Evolutionary conservation across 53 echinoderm and acorn worm species (phyloP).

Genomic region (Holothuria scabra): DNA sequence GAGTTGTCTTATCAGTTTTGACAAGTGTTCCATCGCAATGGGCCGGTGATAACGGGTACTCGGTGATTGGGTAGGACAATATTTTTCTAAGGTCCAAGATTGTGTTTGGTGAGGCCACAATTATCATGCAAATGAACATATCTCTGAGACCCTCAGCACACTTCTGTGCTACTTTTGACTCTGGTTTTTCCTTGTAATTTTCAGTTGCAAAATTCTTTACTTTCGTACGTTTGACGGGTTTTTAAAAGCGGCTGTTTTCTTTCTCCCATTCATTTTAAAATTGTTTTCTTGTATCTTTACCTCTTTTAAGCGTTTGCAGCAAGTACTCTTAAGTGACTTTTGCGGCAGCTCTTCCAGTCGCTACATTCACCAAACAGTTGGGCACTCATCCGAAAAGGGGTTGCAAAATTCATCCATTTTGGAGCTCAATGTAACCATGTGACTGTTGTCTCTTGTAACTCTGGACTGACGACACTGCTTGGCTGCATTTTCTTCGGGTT

Average conservation of each 20-base stretch:
- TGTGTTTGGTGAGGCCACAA: slow-evolving; percentile 5
- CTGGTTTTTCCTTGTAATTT: no score
- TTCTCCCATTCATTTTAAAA: no score
- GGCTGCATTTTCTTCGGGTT: slow-evolving; percentile 29
- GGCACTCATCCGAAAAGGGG: slow-evolving; percentile 12
- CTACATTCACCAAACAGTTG: not conserved
- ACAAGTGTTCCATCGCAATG: slow-evolving; percentile 50
- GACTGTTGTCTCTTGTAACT: slow-evolving; percentile 42
- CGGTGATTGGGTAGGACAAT: slow-evolving; percentile 59
- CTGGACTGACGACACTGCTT: no score
- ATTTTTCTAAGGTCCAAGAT: slow-evolving; percentile 42
- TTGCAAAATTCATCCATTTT: no score
- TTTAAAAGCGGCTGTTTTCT: no score
- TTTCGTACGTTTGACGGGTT: no score
- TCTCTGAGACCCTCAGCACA: slow-evolving; percentile 45
- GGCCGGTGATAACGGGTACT: slow-evolving; percentile 63
- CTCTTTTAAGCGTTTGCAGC: no score
- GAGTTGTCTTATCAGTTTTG: slow-evolving; percentile 20
- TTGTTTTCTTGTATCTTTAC: no score
- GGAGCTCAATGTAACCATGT: slow-evolving; percentile 32
- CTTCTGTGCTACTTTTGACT: slow-evolving; percentile 5
- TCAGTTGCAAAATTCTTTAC: no score
- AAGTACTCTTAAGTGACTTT: no score
- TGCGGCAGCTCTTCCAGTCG: slow-evolving; percentile 56
- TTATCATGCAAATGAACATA: slow-evolving; percentile 56